Conservation (phyloP, 2,113 vertebrate species). For the Zootoca vivipara region DNA sequence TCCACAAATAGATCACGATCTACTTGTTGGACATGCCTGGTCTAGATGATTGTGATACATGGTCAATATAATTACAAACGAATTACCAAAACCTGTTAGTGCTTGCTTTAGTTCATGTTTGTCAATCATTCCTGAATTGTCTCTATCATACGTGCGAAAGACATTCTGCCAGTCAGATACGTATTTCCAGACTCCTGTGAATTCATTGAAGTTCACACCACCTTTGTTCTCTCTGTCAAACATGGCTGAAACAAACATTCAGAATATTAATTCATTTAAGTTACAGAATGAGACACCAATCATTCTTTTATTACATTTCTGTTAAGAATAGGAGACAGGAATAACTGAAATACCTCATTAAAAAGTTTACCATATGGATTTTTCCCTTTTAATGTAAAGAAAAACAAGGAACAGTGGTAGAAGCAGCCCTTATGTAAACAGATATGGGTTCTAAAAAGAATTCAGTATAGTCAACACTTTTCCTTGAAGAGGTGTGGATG, state of each 20-base stretch:
- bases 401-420: not conserved
- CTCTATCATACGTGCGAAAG: conserved; percentile 95
- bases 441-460: not conserved
- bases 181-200: conserved; percentile 97
- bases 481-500: not conserved
- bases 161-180: conserved; percentile 99
- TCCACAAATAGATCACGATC: too few relatives aligned
- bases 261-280: not conserved
- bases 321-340: not conserved
- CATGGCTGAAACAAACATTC: conserved; percentile 84
- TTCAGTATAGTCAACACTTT: not conserved
- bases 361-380: not conserved
- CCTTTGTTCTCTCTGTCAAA: conserved; percentile 98
- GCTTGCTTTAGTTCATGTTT: conserved; percentile 96
- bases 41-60: not conserved
- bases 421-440: too few relatives aligned
- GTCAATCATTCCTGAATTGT: conserved; percentile 98
- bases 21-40: too few relatives aligned
- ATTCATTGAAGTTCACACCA: conserved; percentile 96
- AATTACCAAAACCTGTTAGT: conserved; percentile 96
- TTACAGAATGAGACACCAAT: not conserved
- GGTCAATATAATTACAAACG: conserved; percentile 59
- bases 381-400: not conserved
- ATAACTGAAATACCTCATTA: not conserved
- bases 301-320: not conserved